Percentiles rank a stretch among this genome's conserved stretches.
Evolutionary conservation across 2,797 vertebrate species (phyloP).

Genomic region (Acridotheres tristis): DNA sequence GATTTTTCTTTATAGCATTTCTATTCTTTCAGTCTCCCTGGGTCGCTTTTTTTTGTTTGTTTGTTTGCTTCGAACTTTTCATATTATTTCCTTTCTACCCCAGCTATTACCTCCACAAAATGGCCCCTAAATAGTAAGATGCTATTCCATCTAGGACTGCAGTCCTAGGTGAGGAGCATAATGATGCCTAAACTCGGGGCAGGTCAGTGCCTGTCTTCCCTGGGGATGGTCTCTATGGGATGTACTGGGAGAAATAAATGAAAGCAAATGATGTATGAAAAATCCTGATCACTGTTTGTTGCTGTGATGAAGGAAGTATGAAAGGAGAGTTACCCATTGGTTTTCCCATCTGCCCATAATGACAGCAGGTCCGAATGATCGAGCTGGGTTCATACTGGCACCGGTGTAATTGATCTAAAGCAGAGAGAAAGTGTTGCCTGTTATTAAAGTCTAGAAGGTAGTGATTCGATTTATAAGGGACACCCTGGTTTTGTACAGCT

Average conservation of each 20-base stretch:
- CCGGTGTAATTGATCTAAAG: slow-evolving; percentile 92
- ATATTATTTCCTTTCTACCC: not conserved
- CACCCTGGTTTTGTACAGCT: not conserved
- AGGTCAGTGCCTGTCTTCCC: not conserved
- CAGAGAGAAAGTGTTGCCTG: slow-evolving; percentile 31
- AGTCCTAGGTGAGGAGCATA: not conserved
- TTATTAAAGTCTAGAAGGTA: not conserved
- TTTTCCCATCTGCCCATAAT: slow-evolving; percentile 89
- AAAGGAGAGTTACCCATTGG: slow-evolving; percentile 88
- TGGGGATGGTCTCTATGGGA: not conserved
- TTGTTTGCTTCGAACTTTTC: not conserved
- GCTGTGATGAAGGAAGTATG: not conserved
- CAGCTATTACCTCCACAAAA: not conserved
- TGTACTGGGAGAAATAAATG: not conserved
- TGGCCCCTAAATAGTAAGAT: not conserved
- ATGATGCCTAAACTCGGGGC: not conserved
- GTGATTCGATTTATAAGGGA: not conserved
- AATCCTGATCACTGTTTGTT: not conserved
- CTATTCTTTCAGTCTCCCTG: not conserved
- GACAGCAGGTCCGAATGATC: slow-evolving; percentile 93
- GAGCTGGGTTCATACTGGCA: slow-evolving; percentile 96
- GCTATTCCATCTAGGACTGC: not conserved
- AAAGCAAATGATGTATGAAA: not conserved
- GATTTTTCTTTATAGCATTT: not conserved
- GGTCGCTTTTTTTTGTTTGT: not conserved